phyloP scores from a whole-genome alignment of 2,113 vertebrate species.

The Amazona vittata region DNA sequence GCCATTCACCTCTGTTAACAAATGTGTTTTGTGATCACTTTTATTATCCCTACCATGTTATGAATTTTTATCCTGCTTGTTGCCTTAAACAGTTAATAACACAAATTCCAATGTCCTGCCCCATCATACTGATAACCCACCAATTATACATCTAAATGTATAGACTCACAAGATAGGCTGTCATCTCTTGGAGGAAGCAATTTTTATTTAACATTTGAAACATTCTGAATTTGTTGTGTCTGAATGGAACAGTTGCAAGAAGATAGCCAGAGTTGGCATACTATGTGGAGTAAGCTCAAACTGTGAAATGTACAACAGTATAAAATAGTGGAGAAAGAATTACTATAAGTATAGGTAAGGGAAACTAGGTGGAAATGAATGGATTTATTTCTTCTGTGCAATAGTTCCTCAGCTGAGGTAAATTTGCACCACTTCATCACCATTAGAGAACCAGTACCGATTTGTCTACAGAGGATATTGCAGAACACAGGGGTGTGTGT shows the following conservation, averaged over 20 bases:
- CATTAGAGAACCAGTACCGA: accelerated
- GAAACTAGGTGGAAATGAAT: background rate
- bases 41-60: background rate
- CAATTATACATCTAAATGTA: background rate
- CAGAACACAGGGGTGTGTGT: background rate
- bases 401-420: background rate
- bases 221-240: background rate
- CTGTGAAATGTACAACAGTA: background rate
- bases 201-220: background rate
- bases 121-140: background rate
- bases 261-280: background rate
- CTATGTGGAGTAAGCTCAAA: background rate
- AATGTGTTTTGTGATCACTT: background rate
- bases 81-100: slow-evolving; percentile 34
- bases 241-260: background rate
- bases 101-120: background rate
- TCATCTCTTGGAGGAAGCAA: background rate
- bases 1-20: background rate
- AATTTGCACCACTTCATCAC: background rate
- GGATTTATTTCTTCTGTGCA: background rate
- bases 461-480: background rate
- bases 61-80: slow-evolving; percentile 14
- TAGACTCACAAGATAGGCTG: background rate
- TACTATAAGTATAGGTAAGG: background rate
- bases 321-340: background rate